Evolutionary conservation across 92 coral and sea anemone species (phyloP), one percentile per base, ranked within the genome.

Genomic region (Muricea muricata): DNA sequence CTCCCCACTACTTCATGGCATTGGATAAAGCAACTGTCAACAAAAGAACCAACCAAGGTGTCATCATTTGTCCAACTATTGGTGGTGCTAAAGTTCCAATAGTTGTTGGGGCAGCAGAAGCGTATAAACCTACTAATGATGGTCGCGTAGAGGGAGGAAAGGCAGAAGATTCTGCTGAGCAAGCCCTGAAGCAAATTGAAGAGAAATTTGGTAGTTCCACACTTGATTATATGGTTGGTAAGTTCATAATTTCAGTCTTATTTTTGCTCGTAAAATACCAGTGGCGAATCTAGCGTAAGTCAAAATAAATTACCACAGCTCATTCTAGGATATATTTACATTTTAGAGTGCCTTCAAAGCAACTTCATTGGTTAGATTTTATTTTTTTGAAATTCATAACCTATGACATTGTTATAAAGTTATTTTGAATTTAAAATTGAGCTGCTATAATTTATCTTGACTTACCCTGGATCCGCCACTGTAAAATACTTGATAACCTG

Each of bases 91-190:
- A 33, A 37, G 74, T 67, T 29, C 74, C 74, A 29, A 33, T 67
- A 29, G 74, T 33, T 29, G 74, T 67, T 9, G 74, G 7, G 1
- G 74, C 74, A 29, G 45, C 46, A 31, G 74, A 67, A 21, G 74
- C 20, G 74, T 67, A 67, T 33, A 67, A 30, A 33, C 74, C 74
- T 7, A 67, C 42, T 2, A 18, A 2, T 2, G 74, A 30, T 29
- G 74, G 74, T 6, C 6, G 45, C 14, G 74, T 67, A 29, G 6
- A 67, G 6, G 74, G 74, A 58, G 74, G 74, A 29, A 67, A 67
- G 45, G 74, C 74, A 3, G 74, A 28, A 0, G 74, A 67, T 1
- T 67, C 74, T 1, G 74, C 74, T 3, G 4, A 2, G 46, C 74
- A 26, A 67, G 74, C 74, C 4, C 32, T 67, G 32, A 18, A 67